Evolutionary conservation across 2,888 invertebrate species (phyloP), one percentile per base, ranked within the genome.

Genomic region (Siphonodentalium dalli): DNA sequence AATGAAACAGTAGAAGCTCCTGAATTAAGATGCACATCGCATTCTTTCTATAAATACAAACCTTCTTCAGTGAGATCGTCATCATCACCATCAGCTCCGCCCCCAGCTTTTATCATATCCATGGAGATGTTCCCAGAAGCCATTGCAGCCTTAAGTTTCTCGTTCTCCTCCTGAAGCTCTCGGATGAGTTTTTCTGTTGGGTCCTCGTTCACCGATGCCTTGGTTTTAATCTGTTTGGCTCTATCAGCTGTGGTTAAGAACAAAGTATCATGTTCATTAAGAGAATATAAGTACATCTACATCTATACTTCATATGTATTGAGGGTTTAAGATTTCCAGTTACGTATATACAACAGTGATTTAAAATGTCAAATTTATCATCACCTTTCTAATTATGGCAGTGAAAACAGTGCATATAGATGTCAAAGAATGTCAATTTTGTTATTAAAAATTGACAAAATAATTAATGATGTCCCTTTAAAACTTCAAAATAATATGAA

Each of bases 151-250:
- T 84, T 83, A 40, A 87, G 75, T 39, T 76, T 75, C 20, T 84
- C 83, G 67, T 86, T 87, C 68, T 86, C 86, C 55, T 84, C 85
- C 64, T 83, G 82, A 37, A 87, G 78, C 55, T 86, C 85, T 29
- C 85, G 69, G 53, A 86, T 84, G 55, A 86, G 71, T 51, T 83
- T 81, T 42, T 84, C 85, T 0, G 85, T 86, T 2, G 85, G 84
- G 64, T 85, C 84, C 68, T 86, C 86, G 66, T 87, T 87, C 5
- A 86, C 82, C 1, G 80, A 76, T 3, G 85, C 85, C 44, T 80
- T 79, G 7, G 85, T 85, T 68, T 84, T 84, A 62, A 86, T 85
- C 69, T 85, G 84, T 67, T 86, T 86, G 2, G 86, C 85, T 59
- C 86, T 76, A 67, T 87, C 86, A 46, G 85, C 85, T 85, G 54